These are phyloP conservation scores for Glyphotaelius pellucidus DNA, from an alignment of 2,888 invertebrate species.

Conservation along the genomic window DNA sequence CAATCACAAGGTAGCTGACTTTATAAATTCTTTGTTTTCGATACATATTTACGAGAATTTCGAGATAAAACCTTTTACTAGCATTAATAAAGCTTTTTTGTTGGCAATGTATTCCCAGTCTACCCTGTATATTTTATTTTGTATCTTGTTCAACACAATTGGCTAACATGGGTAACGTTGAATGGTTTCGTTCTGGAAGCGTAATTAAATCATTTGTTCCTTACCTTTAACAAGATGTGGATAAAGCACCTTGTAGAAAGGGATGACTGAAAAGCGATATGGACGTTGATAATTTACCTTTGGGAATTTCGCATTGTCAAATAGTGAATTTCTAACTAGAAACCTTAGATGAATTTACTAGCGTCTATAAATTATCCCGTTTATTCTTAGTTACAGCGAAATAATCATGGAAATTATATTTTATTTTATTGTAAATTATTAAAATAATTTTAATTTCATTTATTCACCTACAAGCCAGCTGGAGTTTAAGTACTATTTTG, in stretches of 20 bases:
- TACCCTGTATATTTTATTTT: background rate
- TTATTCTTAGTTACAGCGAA: background rate
- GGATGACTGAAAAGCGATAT: background rate
- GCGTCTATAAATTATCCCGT: background rate
- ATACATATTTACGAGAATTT: conserved; percentile 11
- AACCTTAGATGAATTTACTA: background rate
- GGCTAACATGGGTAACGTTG: conserved; percentile 20
- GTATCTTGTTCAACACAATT: background rate
- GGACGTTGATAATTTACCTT: background rate
- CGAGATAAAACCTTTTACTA: conserved; percentile 10
- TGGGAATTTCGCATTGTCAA: background rate
- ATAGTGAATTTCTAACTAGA: background rate
- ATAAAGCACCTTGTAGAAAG: background rate
- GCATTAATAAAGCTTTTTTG: background rate
- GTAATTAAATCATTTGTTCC: conserved; percentile 25
- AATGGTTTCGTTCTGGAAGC: conserved; percentile 21
- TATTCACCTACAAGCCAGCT: no score
- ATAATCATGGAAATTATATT: no score
- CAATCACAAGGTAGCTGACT: background rate
- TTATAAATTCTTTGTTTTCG: background rate
- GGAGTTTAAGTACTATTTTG: no score
- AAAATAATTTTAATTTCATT: no score
- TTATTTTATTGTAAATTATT: background rate
- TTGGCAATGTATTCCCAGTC: conserved; percentile 4
- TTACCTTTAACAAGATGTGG: background rate